Evolutionary conservation across 2,888 invertebrate species (phyloP).

Genomic region (Drymonia ruficornis): DNA sequence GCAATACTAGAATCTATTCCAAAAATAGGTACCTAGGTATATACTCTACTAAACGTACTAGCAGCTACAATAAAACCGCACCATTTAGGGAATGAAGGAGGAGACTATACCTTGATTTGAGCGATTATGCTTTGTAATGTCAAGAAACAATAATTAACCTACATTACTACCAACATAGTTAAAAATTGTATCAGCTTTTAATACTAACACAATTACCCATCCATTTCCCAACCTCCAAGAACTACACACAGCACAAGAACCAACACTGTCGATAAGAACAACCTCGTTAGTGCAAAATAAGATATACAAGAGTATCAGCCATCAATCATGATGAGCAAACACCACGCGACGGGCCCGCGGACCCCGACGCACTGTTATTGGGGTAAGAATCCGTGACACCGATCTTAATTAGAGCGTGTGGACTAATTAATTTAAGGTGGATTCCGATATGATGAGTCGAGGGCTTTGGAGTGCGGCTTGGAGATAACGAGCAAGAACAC

Average conservation of each 20-base stretch:
- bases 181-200: neutral
- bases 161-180: too few relatives aligned
- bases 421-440: constrained; percentile 53
- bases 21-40: too few relatives aligned
- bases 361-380: constrained; percentile 58
- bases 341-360: constrained; percentile 39
- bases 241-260: constrained; percentile 29
- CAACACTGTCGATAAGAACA: constrained; percentile 39
- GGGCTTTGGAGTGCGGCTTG: constrained; percentile 15
- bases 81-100: too few relatives aligned
- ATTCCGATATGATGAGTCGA: constrained; percentile 24
- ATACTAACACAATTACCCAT: neutral
- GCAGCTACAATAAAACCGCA: too few relatives aligned
- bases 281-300: constrained; percentile 54
- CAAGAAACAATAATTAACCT: too few relatives aligned
- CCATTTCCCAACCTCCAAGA: constrained; percentile 15
- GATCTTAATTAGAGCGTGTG: constrained; percentile 49
- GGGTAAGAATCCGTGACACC: constrained; percentile 56
- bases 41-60: too few relatives aligned
- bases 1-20: too few relatives aligned
- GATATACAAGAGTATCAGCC: constrained; percentile 48
- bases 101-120: too few relatives aligned
- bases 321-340: constrained; percentile 70
- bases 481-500: neutral
- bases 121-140: too few relatives aligned